Evolutionary conservation across 2,888 invertebrate species (phyloP).

Genomic region (Pterobdella sp.): DNA sequence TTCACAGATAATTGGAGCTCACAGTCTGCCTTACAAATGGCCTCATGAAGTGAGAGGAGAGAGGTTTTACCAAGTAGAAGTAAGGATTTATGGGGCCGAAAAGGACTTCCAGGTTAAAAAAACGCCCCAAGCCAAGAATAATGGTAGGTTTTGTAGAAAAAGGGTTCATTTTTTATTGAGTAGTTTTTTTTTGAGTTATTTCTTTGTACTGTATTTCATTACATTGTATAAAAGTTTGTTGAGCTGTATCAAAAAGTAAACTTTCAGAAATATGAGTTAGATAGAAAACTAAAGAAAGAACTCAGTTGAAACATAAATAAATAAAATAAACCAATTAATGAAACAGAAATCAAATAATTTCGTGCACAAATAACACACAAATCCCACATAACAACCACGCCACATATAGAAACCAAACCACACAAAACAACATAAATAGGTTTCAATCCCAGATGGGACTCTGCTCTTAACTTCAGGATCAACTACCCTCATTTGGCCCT

Average conservation of each 20-base stretch:
- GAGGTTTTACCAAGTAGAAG: constrained; percentile 57
- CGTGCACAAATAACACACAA: too few relatives aligned
- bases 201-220: not conserved
- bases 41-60: constrained; percentile 51
- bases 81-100: constrained; percentile 52
- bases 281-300: not conserved
- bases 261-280: not conserved
- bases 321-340: too few relatives aligned
- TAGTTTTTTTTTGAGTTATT: not conserved
- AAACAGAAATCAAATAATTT: too few relatives aligned
- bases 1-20: constrained; percentile 55
- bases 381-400: too few relatives aligned
- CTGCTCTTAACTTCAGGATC: constrained; percentile 53
- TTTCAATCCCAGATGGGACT: constrained; percentile 58
- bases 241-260: not conserved
- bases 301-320: too few relatives aligned
- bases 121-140: constrained; percentile 55
- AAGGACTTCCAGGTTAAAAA: constrained; percentile 52
- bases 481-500: constrained; percentile 56
- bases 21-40: constrained; percentile 57
- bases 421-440: too few relatives aligned
- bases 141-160: constrained; percentile 51
- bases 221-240: not conserved
- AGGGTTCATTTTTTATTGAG: not conserved
- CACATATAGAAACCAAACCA: too few relatives aligned